These are phyloP conservation scores for Thalassaphorura encarpata DNA, from an alignment of 1,140 invertebrate genomes.

Conservation along the genomic window DNA sequence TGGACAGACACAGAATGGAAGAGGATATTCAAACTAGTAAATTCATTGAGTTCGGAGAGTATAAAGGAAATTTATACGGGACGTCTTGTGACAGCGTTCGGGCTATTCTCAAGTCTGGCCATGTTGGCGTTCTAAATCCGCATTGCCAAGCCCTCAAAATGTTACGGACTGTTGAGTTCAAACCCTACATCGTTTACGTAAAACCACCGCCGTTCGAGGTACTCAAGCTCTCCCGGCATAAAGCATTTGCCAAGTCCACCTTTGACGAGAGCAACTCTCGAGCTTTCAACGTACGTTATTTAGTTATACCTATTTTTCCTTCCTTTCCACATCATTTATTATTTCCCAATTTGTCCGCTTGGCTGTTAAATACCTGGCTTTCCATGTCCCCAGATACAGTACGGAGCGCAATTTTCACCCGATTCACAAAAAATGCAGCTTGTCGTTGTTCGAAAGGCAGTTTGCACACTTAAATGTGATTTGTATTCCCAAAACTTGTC, in stretches of 20 bases:
- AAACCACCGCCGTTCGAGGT: constrained; percentile 78
- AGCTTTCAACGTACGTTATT: constrained; percentile 67
- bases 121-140: constrained; percentile 77
- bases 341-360: not conserved
- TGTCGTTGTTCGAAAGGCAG: too few species aligned
- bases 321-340: constrained; percentile 8
- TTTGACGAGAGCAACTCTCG: constrained; percentile 80
- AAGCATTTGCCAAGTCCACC: constrained; percentile 70
- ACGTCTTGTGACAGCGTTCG: constrained; percentile 82
- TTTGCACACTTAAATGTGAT: too few species aligned
- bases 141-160: constrained; percentile 92
- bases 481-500: too few species aligned
- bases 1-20: constrained; percentile 79
- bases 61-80: constrained; percentile 93
- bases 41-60: constrained; percentile 94
- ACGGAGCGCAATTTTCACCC: too few species aligned
- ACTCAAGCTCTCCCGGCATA: constrained; percentile 69
- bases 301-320: constrained; percentile 11
- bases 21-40: constrained; percentile 77
- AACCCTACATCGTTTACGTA: constrained; percentile 91
- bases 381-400: too few species aligned
- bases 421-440: too few species aligned
- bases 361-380: not conserved
- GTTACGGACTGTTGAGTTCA: constrained; percentile 76
- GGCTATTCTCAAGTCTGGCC: constrained; percentile 72